A percentile compares a stretch with the other conserved stretches of the same genome.
Evolutionary conservation across 2,888 invertebrate genomes (phyloP).

Genomic region (Pelosia muscerda): DNA sequence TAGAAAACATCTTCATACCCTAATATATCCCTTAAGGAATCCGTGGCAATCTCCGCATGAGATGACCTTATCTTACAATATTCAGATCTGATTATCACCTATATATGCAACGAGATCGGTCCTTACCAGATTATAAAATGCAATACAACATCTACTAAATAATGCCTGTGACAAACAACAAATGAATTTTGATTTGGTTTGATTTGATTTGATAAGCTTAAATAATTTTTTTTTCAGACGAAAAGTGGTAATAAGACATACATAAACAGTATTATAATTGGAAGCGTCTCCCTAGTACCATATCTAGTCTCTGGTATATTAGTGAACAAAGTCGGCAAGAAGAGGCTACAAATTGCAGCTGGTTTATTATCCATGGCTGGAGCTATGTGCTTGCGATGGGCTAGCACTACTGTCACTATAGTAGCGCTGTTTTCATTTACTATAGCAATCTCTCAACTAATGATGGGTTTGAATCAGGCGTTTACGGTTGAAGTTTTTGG

Average conservation of each 20-base stretch:
- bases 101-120: too few species aligned
- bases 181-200: too few species aligned
- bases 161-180: too few species aligned
- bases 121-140: too few species aligned
- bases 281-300: conserved; percentile 62
- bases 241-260: conserved; percentile 72
- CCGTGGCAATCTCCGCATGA: too few species aligned
- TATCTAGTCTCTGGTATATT: conserved; percentile 64
- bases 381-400: conserved; percentile 62
- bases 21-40: too few species aligned
- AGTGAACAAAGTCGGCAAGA: conserved; percentile 72
- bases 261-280: conserved; percentile 73
- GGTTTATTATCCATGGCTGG: conserved; percentile 52
- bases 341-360: conserved; percentile 55
- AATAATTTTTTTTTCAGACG: conserved; percentile 51
- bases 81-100: too few species aligned
- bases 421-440: conserved; percentile 64
- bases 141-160: too few species aligned
- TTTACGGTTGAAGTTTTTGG: conserved; percentile 69
- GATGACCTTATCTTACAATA: too few species aligned
- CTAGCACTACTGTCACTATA: conserved; percentile 58
- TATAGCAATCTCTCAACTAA: conserved; percentile 59
- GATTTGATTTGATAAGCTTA: neutral
- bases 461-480: conserved; percentile 65
- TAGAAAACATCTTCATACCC: too few species aligned